phyloP scores from a whole-genome alignment of 2,888 invertebrate species.

The Pseudolycoriella hygida region DNA sequence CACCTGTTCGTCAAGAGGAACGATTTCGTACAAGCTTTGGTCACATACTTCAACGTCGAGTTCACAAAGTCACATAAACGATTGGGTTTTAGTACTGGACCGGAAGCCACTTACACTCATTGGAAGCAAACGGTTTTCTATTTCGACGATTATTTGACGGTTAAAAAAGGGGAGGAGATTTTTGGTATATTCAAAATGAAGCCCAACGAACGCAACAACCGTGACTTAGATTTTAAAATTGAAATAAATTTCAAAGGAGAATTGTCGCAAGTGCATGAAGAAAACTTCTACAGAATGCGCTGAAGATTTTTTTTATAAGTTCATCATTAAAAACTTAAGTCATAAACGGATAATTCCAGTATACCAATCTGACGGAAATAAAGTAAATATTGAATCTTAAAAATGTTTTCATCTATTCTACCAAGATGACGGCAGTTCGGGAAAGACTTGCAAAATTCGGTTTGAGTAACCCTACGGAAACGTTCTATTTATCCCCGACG shows the following conservation, averaged over 20 bases:
- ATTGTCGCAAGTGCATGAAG: conserved; percentile 66
- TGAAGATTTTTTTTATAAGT: conserved; percentile 22
- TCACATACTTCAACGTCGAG: conserved; percentile 98
- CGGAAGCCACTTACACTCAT: conserved; percentile 95
- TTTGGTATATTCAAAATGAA: conserved; percentile 83
- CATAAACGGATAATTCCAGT: too few species aligned
- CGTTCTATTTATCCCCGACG: too few species aligned
- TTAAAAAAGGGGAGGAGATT: conserved; percentile 86
- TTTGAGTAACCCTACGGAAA: too few species aligned
- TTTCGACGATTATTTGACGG: conserved; percentile 91
- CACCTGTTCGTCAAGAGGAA: conserved; percentile 69
- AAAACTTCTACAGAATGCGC: conserved; percentile 81
- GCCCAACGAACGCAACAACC: conserved; percentile 90
- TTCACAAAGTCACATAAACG: conserved; percentile 99
- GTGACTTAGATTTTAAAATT: conserved; percentile 92
- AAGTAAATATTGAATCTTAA: too few species aligned
- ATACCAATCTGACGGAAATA: too few species aligned
- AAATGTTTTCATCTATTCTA: too few species aligned
- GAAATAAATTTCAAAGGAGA: conserved; percentile 87
- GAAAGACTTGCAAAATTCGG: too few species aligned
- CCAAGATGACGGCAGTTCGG: too few species aligned
- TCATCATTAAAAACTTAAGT: too few species aligned
- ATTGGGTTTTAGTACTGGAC: conserved; percentile 91
- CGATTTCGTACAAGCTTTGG: conserved; percentile 94
- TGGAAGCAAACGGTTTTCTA: conserved; percentile 98